These are phyloP conservation scores for Cariama cristata DNA, from an alignment of 2,113 vertebrate species.

Conservation along the genomic window DNA sequence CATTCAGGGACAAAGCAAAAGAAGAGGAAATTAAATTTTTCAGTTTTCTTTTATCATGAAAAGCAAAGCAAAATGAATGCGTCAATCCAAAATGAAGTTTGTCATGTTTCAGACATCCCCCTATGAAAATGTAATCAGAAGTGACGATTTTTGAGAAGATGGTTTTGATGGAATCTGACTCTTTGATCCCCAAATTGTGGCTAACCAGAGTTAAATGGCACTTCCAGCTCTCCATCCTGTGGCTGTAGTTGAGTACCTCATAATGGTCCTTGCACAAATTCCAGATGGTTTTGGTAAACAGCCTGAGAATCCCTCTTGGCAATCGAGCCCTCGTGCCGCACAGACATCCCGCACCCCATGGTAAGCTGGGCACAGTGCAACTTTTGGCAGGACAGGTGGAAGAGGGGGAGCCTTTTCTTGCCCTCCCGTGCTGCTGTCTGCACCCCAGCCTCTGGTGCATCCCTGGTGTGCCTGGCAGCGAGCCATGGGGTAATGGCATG, in stretches of 20 bases:
- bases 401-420: background rate
- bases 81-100: background rate
- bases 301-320: background rate
- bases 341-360: rapidly evolving
- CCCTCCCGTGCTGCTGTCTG: rapidly evolving
- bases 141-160: background rate
- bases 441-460: background rate
- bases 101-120: background rate
- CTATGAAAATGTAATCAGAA: background rate
- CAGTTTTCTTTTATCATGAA: background rate
- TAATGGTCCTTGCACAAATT: background rate
- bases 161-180: background rate
- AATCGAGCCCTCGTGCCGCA: rapidly evolving
- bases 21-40: slow-evolving; percentile 37
- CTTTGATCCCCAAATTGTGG: background rate
- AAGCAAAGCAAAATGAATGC: background rate
- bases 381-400: background rate
- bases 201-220: background rate
- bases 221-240: background rate
- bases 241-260: background rate
- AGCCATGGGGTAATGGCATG: rapidly evolving
- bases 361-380: background rate
- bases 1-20: background rate
- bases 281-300: background rate
- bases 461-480: background rate